Conservation (phyloP, 2,113 vertebrate species). For the pig (Sus scrofa) region DNA sequence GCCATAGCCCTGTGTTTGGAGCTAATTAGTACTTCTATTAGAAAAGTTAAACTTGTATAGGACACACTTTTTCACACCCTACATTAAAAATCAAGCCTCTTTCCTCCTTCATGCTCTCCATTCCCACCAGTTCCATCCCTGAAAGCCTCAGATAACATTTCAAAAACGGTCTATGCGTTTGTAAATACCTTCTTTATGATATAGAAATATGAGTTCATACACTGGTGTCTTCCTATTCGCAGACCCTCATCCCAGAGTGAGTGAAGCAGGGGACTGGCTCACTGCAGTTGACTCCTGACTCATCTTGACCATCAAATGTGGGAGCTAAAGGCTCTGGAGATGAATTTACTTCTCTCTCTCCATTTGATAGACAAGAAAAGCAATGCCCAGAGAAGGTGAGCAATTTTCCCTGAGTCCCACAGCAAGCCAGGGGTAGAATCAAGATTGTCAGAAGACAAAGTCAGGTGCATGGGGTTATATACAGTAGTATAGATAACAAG, state of each 20-base stretch:
- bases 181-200: neutral
- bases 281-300: neutral
- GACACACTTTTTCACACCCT: neutral
- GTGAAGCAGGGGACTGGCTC: neutral
- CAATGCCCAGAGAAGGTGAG: neutral
- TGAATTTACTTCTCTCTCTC: neutral
- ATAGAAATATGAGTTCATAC: neutral
- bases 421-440: neutral
- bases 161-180: neutral
- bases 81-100: neutral
- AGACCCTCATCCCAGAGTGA: neutral
- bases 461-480: neutral
- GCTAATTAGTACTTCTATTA: neutral
- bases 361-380: neutral
- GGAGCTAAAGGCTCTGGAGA: neutral
- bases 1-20: neutral
- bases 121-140: neutral
- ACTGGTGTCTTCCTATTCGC: neutral
- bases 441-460: neutral
- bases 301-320: neutral
- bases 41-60: neutral
- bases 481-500: neutral
- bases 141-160: neutral
- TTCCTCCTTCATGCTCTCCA: neutral
- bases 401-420: neutral